Evolutionary conservation across 2,113 vertebrate genomes (phyloP).

Genomic region (Pomatostomus ruficeps): DNA sequence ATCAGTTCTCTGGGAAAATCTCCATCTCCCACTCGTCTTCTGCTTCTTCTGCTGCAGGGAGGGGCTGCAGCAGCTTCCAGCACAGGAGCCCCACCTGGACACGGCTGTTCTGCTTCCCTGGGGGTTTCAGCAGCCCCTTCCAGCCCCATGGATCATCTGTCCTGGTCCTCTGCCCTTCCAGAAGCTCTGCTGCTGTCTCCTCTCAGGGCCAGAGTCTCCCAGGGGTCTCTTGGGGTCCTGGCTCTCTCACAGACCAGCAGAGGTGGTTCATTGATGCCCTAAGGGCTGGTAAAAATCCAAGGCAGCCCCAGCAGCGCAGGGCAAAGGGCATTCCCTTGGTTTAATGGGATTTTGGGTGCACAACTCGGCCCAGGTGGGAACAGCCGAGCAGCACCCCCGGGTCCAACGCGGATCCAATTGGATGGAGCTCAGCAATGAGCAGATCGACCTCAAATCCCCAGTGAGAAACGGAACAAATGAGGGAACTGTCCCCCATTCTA

Average conservation of each 20-base stretch:
- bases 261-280: too few species aligned
- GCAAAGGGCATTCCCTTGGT: too few species aligned
- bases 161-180: not conserved
- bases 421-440: too few species aligned
- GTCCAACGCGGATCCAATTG: too few species aligned
- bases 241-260: not conserved
- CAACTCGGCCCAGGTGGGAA: too few species aligned
- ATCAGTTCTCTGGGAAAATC: not conserved
- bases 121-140: not conserved
- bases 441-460: too few species aligned
- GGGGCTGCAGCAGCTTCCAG: not conserved
- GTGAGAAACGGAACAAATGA: too few species aligned
- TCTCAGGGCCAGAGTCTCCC: not conserved
- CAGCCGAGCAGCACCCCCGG: too few species aligned
- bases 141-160: not conserved
- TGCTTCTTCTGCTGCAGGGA: not conserved
- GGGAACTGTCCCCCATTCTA: too few species aligned
- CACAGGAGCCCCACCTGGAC: not conserved
- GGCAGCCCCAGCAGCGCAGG: too few species aligned
- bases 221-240: not conserved
- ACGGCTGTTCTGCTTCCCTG: not conserved
- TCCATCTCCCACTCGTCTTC: not conserved
- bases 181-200: not conserved
- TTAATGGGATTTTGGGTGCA: too few species aligned
- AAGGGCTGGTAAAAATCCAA: too few species aligned